Evolutionary conservation across 2,113 vertebrate species (phyloP).

Genomic region (Furnarius figulus): DNA sequence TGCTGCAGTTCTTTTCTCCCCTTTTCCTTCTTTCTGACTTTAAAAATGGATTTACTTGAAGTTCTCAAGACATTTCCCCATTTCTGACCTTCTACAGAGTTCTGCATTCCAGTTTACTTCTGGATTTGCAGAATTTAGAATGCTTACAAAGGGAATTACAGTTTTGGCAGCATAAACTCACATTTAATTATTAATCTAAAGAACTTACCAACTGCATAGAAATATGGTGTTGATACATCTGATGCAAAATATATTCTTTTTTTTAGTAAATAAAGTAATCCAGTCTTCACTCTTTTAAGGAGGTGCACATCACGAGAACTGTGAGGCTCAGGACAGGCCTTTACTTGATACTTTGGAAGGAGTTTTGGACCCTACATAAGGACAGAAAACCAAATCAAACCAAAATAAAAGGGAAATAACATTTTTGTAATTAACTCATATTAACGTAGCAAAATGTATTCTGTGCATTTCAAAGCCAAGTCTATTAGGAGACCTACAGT

Average conservation of each 20-base stretch:
- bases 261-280: slow-evolving; percentile 84
- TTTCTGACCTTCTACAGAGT: background rate
- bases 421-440: background rate
- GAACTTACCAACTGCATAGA: slow-evolving; percentile 85
- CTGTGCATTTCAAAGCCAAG: background rate
- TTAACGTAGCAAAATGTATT: background rate
- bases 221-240: slow-evolving; percentile 84
- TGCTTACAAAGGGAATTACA: background rate
- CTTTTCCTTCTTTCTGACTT: background rate
- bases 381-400: background rate
- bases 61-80: background rate
- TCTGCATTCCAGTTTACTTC: background rate
- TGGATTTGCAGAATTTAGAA: background rate
- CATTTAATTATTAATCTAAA: background rate
- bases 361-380: slow-evolving; percentile 78
- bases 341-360: slow-evolving; percentile 78
- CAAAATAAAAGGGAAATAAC: background rate
- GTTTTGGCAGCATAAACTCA: background rate
- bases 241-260: slow-evolving; percentile 84
- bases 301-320: slow-evolving; percentile 78
- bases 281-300: slow-evolving; percentile 79
- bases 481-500: background rate
- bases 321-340: slow-evolving; percentile 73
- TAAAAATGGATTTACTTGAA: background rate
- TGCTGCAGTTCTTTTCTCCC: background rate